Base-by-base conservation (phyloP, 2,888 invertebrate species). In the Archips crataeganus region DNA sequence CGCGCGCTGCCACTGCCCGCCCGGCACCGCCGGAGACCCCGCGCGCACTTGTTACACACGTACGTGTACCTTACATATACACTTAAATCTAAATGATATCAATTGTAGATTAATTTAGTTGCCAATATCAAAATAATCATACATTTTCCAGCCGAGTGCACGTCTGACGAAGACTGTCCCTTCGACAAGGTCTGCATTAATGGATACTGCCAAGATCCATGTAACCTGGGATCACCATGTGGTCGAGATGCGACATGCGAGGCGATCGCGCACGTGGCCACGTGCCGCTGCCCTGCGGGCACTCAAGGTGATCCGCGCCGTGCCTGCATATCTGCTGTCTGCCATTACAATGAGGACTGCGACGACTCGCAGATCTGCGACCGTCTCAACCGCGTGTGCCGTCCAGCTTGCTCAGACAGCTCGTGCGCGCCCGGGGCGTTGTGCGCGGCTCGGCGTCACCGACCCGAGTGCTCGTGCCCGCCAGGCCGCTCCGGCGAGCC, bases 331-430 rank as follows among this genome's bases (percentile, higher is more conserved):
- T 96, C 97, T 2, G 97, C 97, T 9, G 95, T 97, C 59, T 98
- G 98, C 80, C 98, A 98, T 82, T 98, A 97, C 88, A 98, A 98
- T 84, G 98, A 98, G 82, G 98, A 98, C 84, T 98, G 98, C 80
- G 97, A 97, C 47, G 97, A 97, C 81, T 95, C 97, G 77, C 98
- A 98, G 88, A 96, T 97, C 49, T 98, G 98, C 87, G 97, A 98
- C 84, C 95, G 98, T 75, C 93, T 98, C 13, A 98, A 98, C 85
- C 95, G 98, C 79, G 95, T 97, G 0, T 98, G 98, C 83, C 95
- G 97, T 80, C 97, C 97, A 0, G 98, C 97, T 39, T 98, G 98
- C 84, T 96, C 97, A 5, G 96, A 96, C n/a, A 96, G 97, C 71
- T 96, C 97, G 0, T 98, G 98, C 83, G 97, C 97, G 0, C 95